Conservation (phyloP, 2,113 vertebrate species). For the Oryzias celebensis region DNA sequence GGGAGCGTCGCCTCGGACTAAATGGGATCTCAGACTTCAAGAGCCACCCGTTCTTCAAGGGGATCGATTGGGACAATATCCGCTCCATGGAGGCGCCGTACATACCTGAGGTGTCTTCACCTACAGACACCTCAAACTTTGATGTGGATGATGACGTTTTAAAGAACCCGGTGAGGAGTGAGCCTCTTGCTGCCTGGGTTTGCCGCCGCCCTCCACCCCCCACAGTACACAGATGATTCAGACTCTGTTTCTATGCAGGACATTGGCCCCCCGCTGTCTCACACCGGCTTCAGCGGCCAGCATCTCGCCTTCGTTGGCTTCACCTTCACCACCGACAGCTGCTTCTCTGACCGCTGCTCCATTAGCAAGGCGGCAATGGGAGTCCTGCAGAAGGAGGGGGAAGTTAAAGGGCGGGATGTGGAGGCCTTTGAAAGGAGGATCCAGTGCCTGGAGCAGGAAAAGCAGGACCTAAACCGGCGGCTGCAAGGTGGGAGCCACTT, state of each 20-base stretch:
- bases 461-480: slow-evolving; percentile 89
- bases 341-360: slow-evolving; percentile 86
- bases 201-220: not conserved
- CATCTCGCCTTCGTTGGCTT: slow-evolving; percentile 97
- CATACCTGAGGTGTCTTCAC: slow-evolving; percentile 96
- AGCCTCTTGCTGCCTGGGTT: too few relatives aligned
- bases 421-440: slow-evolving; percentile 90
- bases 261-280: slow-evolving; percentile 85
- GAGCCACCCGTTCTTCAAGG: slow-evolving; percentile 88
- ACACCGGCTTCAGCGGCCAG: slow-evolving; percentile 91
- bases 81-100: slow-evolving; percentile 90
- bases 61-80: slow-evolving; percentile 94
- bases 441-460: slow-evolving; percentile 91
- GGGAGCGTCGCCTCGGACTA: slow-evolving; percentile 88
- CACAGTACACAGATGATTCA: not conserved
- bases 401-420: slow-evolving; percentile 79
- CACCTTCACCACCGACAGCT: slow-evolving; percentile 94
- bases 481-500: slow-evolving; percentile 82
- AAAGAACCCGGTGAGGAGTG: slow-evolving; percentile 84
- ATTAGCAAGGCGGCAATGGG: slow-evolving; percentile 65
- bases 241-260: slow-evolving; percentile 76
- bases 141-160: slow-evolving; percentile 95
- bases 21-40: slow-evolving; percentile 94
- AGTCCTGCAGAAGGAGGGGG: slow-evolving; percentile 64
- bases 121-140: slow-evolving; percentile 97